Evolutionary conservation across 2,113 vertebrate genomes (phyloP).

Genomic region (Halcyon senegalensis): DNA sequence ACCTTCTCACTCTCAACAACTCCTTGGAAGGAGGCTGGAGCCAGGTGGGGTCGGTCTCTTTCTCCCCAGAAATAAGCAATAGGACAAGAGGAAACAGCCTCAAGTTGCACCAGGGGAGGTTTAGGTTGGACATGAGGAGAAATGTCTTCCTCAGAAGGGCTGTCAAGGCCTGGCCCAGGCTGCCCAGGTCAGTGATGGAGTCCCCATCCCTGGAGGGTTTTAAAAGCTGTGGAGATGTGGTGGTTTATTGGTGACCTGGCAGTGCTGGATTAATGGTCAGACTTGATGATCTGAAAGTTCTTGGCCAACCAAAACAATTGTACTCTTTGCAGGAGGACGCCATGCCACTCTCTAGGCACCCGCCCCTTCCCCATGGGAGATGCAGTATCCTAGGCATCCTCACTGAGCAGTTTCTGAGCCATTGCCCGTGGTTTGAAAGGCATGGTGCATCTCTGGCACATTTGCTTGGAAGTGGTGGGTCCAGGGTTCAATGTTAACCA

Average conservation of each 20-base stretch:
- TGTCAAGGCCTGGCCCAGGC: neutral
- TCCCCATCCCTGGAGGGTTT: neutral
- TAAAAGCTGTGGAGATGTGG: neutral
- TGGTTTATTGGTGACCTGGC: neutral
- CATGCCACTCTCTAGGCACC: neutral
- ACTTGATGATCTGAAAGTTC: neutral
- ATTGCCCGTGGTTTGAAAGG: neutral
- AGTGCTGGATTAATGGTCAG: neutral
- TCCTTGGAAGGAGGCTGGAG: neutral
- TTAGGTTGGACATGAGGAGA: no score
- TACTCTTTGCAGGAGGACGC: neutral
- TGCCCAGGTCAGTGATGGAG: neutral
- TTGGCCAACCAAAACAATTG: neutral
- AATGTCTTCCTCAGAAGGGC: neutral
- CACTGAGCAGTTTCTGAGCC: rapidly evolving
- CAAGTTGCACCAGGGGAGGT: no score
- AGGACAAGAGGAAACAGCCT: no score
- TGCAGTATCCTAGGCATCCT: neutral
- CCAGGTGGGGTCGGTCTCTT: neutral
- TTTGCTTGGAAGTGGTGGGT: neutral
- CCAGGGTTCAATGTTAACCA: constrained; percentile 19
- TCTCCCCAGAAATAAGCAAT: neutral
- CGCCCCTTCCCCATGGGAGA: rapidly evolving
- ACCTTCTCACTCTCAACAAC: neutral
- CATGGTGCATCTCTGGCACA: neutral